These are phyloP conservation scores for Plagodis pulveraria DNA, from an alignment of 2,888 invertebrate species.

Conservation along the genomic window DNA sequence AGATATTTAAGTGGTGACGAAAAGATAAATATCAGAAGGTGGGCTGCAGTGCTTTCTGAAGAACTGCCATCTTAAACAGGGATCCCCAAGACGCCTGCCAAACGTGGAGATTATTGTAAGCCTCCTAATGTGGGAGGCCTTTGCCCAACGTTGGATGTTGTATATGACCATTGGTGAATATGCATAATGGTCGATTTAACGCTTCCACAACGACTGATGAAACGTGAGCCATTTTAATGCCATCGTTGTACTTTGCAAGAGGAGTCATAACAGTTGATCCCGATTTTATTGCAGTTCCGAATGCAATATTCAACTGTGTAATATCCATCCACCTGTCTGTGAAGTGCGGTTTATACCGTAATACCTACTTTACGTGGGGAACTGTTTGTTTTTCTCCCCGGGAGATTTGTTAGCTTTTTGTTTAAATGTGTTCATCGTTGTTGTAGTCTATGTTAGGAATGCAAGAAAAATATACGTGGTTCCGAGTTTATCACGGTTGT, in stretches of 20 bases:
- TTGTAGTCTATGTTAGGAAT: neutral
- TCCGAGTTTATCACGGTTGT: too few relatives aligned
- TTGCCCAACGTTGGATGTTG: too few relatives aligned
- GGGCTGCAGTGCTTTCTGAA: too few relatives aligned
- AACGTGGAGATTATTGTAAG: too few relatives aligned
- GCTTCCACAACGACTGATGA: constrained; percentile 31
- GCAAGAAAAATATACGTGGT: too few relatives aligned
- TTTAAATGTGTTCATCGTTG: constrained; percentile 1
- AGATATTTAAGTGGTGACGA: too few relatives aligned
- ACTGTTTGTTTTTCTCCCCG: constrained; percentile 8
- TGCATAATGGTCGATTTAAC: constrained; percentile 3
- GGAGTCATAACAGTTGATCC: constrained; percentile 77
- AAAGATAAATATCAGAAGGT: too few relatives aligned
- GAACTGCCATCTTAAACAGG: too few relatives aligned
- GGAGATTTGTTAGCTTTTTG: constrained; percentile 9
- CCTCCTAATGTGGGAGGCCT: too few relatives aligned
- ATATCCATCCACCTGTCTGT: constrained; percentile 44
- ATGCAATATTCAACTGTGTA: constrained; percentile 64
- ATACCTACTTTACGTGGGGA: constrained; percentile 23
- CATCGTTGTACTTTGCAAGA: constrained; percentile 72
- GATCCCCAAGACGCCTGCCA: too few relatives aligned
- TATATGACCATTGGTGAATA: too few relatives aligned
- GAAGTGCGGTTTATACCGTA: constrained; percentile 19
- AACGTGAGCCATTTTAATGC: constrained; percentile 60
- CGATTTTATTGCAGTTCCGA: constrained; percentile 75